Conservation (phyloP, 2,113 vertebrate species). For the Serilophus lunatus region DNA sequence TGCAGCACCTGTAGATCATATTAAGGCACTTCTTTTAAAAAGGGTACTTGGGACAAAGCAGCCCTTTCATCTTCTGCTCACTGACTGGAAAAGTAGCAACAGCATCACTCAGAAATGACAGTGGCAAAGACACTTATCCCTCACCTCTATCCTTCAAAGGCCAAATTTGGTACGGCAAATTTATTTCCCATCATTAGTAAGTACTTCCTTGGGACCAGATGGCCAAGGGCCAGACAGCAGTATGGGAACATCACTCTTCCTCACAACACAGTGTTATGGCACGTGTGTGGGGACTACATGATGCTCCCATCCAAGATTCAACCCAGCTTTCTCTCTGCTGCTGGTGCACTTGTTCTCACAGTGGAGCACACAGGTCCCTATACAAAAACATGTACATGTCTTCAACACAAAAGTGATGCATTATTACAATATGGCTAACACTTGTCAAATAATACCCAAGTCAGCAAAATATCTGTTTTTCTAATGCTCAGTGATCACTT, state of each 20-base stretch:
- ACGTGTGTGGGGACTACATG: accelerated
- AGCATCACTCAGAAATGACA: background rate
- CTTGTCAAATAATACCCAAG: background rate
- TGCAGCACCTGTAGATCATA: background rate
- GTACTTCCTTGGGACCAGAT: background rate
- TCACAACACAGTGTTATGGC: accelerated
- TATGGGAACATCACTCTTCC: background rate
- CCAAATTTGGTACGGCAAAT: background rate
- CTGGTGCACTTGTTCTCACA: background rate
- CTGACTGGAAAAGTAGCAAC: background rate
- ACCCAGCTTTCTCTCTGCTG: background rate
- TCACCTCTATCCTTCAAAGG: background rate
- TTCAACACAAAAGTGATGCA: background rate
- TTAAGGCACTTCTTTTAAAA: background rate
- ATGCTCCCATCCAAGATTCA: background rate
- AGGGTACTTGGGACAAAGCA: background rate
- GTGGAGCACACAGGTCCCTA: background rate
- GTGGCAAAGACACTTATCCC: background rate
- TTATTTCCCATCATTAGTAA: background rate
- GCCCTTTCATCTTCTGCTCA: background rate
- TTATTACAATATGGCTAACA: background rate
- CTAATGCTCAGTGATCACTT: background rate
- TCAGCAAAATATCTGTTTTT: background rate
- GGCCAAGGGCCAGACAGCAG: background rate
- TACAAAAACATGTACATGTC: accelerated